Evolutionary conservation across 1,140 invertebrate genomes (phyloP).

Genomic region (Pinna nobilis): DNA sequence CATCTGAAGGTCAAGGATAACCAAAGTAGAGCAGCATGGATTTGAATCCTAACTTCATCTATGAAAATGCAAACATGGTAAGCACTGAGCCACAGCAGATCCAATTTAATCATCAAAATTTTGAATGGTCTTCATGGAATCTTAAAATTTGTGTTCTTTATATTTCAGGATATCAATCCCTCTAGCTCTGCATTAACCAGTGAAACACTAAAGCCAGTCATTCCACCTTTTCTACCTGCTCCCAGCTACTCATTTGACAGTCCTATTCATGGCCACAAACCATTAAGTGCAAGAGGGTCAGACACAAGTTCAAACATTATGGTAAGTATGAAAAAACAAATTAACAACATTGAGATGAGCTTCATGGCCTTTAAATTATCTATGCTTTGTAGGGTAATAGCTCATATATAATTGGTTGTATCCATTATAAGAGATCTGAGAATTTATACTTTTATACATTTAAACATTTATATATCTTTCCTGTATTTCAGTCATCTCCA

Average conservation of each 20-base stretch:
- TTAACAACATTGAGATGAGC: not conserved
- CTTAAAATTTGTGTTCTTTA: not conserved
- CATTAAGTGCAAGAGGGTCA: slow-evolving; percentile 41
- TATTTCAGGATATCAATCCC: slow-evolving; percentile 66
- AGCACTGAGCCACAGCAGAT: too few relatives aligned
- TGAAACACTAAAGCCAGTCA: slow-evolving; percentile 71
- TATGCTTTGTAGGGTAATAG: too few relatives aligned
- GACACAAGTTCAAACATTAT: slow-evolving; percentile 40
- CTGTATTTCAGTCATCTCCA: slow-evolving; percentile 5
- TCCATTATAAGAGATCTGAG: not conserved
- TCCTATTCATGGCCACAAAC: slow-evolving; percentile 37
- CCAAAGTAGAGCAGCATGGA: too few relatives aligned
- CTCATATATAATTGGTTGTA: not conserved
- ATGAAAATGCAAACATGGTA: too few relatives aligned
- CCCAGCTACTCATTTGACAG: slow-evolving; percentile 68
- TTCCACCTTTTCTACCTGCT: slow-evolving; percentile 71
- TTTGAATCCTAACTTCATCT: too few relatives aligned
- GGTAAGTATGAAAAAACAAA: slow-evolving; percentile 32
- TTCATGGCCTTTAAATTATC: not conserved
- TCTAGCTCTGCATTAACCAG: slow-evolving; percentile 58
- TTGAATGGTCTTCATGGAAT: too few relatives aligned
- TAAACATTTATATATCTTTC: not conserved
- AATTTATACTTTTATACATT: not conserved
- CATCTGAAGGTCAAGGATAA: too few relatives aligned
- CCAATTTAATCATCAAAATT: too few relatives aligned